Base-by-base conservation (phyloP, 1,140 invertebrate genomes). In the Drosophila chauvacae region DNA sequence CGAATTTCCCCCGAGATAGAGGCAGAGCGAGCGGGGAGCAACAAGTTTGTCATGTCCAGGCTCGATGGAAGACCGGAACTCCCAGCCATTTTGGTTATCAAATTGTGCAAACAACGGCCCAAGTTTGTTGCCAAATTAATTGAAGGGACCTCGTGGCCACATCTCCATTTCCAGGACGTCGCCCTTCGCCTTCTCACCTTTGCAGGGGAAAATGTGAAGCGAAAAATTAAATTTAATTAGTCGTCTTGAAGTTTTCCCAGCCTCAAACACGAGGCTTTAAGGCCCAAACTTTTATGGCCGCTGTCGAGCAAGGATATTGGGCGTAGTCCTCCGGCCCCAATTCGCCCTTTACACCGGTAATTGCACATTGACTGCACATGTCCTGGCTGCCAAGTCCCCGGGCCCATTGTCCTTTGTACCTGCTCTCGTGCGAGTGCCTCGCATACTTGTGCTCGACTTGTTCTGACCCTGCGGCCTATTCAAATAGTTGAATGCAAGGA, bases 121-220 rank as follows among this genome's bases (percentile, higher is more conserved):
- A 73, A 73, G 68, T 77, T 88, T 84, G 62, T 77, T 55, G 58
- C 62, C 18, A 90, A 90, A 88, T 88, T 88, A 88, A 88, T 88
- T 87, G 84, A 72, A 90, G 50, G 62, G 48, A 77, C 68, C 68
- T 41, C 14, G 23, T 33, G 30, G 33, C 23, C 55, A 57, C 55
- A 18, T 45, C 33, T 39, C 20, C 20, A 55, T 20, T 51, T 50
- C 26, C 26, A 33, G 33, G 28, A 20, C 42, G 6, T 26, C 28
- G 35, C n/a, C 6, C 14, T 26, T 41, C 20, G 26, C 35, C 55
- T n/a, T 23, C 23, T 57, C 65, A 61, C 75, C 64, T 80, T 61
- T 66, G 68, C 56, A 60, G 55, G 28, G 45, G 13, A 47, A 47
- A 47, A 7, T 51, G 10, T 51, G 11, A 51, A 33, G 48, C 51